Conservation (phyloP, 1,140 invertebrate genomes). For the Drosophila sulfurigaster region DNA sequence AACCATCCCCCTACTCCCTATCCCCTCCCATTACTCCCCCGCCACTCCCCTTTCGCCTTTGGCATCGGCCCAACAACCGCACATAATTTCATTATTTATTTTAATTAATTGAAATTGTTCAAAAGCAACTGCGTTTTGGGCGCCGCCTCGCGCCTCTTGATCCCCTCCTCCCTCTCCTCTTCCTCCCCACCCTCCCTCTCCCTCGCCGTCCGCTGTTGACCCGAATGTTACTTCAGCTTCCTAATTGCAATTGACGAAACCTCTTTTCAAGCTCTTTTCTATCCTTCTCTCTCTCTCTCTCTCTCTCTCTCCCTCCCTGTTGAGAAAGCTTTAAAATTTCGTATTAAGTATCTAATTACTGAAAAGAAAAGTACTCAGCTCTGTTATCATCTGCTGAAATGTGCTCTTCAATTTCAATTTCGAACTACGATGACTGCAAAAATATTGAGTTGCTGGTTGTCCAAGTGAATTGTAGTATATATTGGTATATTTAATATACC, state of each 20-base stretch:
- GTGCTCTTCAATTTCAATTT: not conserved
- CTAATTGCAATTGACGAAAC: slow-evolving; percentile 59
- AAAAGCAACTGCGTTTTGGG: slow-evolving; percentile 36
- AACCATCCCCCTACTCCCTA: not conserved
- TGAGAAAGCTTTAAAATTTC: slow-evolving; percentile 8
- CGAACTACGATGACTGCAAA: no score
- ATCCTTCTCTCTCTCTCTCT: no score
- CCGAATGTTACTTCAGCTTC: slow-evolving; percentile 45
- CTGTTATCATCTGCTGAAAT: not conserved
- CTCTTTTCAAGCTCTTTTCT: not conserved
- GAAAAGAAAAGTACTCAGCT: slow-evolving; percentile 20
- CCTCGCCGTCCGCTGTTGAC: slow-evolving; percentile 33
- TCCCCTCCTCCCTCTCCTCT: not conserved
- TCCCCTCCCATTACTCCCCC: not conserved
- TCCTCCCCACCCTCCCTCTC: not conserved
- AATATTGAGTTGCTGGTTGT: no score
- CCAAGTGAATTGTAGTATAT: no score
- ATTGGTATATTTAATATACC: no score
- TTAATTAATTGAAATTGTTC: slow-evolving; percentile 78
- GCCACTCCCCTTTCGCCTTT: slow-evolving; percentile 5
- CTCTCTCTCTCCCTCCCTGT: not conserved
- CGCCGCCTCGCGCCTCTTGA: not conserved
- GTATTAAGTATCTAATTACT: slow-evolving; percentile 30
- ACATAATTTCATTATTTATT: slow-evolving; percentile 75
- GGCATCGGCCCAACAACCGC: slow-evolving; percentile 17